Evolutionary conservation across 2,797 vertebrate species (phyloP).

Genomic region (Lepilemur septentrionalis): DNA sequence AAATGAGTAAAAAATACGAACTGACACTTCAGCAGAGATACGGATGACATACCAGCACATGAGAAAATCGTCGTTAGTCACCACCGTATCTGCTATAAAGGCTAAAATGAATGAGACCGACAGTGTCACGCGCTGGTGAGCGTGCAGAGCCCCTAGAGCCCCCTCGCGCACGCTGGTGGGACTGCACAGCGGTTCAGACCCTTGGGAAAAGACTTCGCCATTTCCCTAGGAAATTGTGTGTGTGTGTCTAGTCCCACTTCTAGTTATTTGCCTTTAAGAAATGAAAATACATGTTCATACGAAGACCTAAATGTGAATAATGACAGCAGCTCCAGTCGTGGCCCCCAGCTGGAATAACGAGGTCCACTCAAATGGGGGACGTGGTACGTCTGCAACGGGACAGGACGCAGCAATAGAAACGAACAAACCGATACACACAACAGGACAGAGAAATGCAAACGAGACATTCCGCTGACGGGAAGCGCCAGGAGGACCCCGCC

Average conservation of each 20-base stretch:
- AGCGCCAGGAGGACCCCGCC: neutral
- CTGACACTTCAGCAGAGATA: neutral
- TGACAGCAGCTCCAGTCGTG: neutral
- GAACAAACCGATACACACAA: neutral
- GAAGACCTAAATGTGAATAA: neutral
- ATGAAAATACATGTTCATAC: neutral
- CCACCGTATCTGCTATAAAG: neutral
- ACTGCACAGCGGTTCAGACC: rapidly evolving
- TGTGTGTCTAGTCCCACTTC: neutral
- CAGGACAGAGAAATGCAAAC: neutral
- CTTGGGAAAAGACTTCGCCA: neutral
- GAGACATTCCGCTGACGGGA: neutral
- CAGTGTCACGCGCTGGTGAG: rapidly evolving
- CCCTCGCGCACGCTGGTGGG: rapidly evolving
- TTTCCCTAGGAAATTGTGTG: neutral
- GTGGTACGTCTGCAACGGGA: rapidly evolving
- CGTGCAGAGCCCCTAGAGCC: rapidly evolving
- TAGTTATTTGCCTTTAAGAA: neutral
- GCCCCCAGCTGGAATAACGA: neutral
- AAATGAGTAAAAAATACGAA: neutral
- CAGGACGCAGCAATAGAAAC: rapidly evolving
- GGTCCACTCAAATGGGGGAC: too few relatives aligned
- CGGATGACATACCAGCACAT: rapidly evolving
- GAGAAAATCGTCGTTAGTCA: rapidly evolving
- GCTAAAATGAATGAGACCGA: neutral